phyloP scores from a whole-genome alignment of 2,113 vertebrate species.

The Okapia johnstoni region DNA sequence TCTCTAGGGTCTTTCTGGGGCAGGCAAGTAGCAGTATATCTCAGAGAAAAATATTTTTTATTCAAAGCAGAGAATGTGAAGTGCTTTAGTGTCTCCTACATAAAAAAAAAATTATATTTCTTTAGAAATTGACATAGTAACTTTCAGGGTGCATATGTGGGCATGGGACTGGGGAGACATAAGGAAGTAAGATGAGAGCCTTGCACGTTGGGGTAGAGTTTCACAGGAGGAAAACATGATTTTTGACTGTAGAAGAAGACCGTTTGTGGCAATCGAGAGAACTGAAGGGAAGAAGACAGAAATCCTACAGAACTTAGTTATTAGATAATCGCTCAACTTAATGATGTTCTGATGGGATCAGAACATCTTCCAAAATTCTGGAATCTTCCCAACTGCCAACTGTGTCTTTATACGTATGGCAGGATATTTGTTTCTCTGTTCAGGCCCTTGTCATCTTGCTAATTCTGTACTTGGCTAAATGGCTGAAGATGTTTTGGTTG shows the following conservation, averaged over 20 bases:
- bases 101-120: background rate
- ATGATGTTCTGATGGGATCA: background rate
- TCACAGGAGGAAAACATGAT: background rate
- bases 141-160: background rate
- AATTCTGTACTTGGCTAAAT: slow-evolving; percentile 41
- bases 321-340: background rate
- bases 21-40: background rate
- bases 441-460: background rate
- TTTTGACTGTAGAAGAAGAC: background rate
- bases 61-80: slow-evolving; percentile 24
- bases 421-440: background rate
- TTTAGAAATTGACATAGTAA: background rate
- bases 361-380: background rate
- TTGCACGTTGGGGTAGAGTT: background rate
- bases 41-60: slow-evolving; percentile 1
- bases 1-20: background rate
- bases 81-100: background rate
- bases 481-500: slow-evolving; percentile 41
- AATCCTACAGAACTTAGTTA: background rate
- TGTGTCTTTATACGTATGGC: background rate
- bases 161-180: background rate
- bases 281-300: background rate
- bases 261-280: background rate
- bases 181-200: background rate
- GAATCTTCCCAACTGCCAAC: background rate